Evolutionary conservation across 2,888 invertebrate species (phyloP), one percentile per base, ranked within the genome.

Genomic region (Nemoura dubitans): DNA sequence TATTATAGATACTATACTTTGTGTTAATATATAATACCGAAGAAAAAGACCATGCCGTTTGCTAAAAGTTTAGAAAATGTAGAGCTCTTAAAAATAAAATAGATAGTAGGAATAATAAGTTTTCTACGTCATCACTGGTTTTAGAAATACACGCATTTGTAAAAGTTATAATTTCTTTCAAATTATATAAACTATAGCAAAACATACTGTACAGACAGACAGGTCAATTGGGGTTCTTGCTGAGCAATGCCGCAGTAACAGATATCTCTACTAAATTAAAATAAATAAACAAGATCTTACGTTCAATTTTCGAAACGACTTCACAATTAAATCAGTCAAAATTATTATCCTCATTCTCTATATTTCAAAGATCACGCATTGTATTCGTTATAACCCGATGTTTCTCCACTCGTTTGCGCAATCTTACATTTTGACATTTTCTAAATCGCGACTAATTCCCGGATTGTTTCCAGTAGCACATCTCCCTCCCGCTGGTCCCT

Each of bases 381-480:
- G 27, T 78, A 14, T 78, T 78, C 26, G 28, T 27, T 78, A 26
- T 76, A 5, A 78, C 6, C 14, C 25, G 26, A 28, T 27, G 78
- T 27, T 78, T 27, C 28, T 6, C 26, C 78, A 27, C 25, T 78
- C 25, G 25, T 27, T 81, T 30, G n/a, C 81, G 27, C n/a, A 28
- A 30, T n/a, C 30, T 29, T 2, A 81, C 28, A 6, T 16, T 30
- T 30, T 81, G 81, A 30, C 81, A 81, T 27, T 81, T 81, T 81
- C 30, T 27, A n/a, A n/a, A 81, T 81, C 28, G 3, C 7, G 29
- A 30, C 28, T 30, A 81, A 81, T 81, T 30, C n/a, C 16, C 28
- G 16, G 81, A 83, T 83, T 83, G 83, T 83, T 43, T 43, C 25
- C 83, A 83, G 78, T n/a, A 14, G 83, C 1, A n/a, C 29, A 28